Base-by-base conservation (phyloP, 1,140 invertebrate genomes). In the Dufourea novaeangliae region DNA sequence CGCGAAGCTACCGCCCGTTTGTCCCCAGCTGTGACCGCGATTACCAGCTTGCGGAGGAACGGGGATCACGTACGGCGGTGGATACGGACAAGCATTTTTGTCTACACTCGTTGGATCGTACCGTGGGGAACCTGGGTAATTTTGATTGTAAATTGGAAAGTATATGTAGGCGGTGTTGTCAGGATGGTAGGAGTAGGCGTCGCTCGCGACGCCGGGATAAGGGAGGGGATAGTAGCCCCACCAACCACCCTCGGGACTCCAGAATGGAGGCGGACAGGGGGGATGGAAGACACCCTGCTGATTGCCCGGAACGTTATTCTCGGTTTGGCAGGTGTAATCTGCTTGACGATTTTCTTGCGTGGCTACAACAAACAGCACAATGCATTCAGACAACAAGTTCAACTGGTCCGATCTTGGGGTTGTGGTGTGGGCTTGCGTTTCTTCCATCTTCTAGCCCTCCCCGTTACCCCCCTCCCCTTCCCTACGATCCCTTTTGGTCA, bases 291-390 rank as follows among this genome's bases (percentile, higher is more conserved):
- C 56, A 87, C 79, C 82, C 78, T 91, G 90, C 87, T 91, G 91
- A 90, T 91, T 91, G 87, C 84, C 89, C 84, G 85, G 87, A 82
- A 89, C 83, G 86, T 81, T 90, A 92, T 85, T 92, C 86, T 90
- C 88, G 75, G 85, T 89, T 88, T 85, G 87, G 86, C 84, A 88
- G 89, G 86, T 84, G 88, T 88, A 89, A 90, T 91, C 90, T 88
- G 89, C 88, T 90, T 90, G 90, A 86, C 86, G 88, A 91, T 89
- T 90, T 87, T 92, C 91, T 92, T 90, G 90, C 85, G 84, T 90
- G 83, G 88, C 91, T 92, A 92, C 88, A 92, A 92, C 90, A 92
- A 89, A 92, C 89, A 92, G 89, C 90, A 92, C 82, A 91, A 89
- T 89, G 79, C 85, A 91, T 90, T 89, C 91, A 91, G 76, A 89